Conservation (phyloP, 2,797 vertebrate species). For the Sarcoramphus papa region DNA sequence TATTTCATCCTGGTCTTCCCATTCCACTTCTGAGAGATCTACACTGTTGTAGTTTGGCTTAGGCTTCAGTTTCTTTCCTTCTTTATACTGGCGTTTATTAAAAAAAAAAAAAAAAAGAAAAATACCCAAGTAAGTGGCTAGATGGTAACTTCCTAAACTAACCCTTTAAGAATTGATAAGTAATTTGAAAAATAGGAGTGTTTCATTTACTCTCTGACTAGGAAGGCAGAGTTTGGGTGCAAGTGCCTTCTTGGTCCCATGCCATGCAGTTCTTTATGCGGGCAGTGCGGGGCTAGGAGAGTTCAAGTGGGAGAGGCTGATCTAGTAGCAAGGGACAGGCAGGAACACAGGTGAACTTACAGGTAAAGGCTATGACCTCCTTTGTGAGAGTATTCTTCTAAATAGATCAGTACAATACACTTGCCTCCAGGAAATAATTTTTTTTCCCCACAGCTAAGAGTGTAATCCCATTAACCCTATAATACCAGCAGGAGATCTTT, state of each 20-base stretch:
- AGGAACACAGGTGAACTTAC: neutral
- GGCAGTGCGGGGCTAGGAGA: neutral
- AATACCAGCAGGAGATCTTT: neutral
- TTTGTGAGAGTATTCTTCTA: neutral
- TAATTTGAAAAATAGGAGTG: neutral
- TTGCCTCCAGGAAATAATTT: neutral
- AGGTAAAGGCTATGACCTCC: neutral
- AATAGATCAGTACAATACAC: neutral
- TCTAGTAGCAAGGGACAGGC: neutral
- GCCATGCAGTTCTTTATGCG: rapidly evolving
- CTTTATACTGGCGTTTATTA: conserved; percentile 82
- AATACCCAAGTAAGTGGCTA: neutral
- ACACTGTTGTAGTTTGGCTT: conserved; percentile 98
- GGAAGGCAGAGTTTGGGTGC: neutral
- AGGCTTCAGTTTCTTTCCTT: conserved; percentile 89
- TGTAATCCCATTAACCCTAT: neutral
- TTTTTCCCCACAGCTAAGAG: neutral
- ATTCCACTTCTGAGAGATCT: conserved; percentile 93
- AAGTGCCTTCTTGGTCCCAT: neutral
- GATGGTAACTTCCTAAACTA: neutral
- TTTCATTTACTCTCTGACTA: neutral
- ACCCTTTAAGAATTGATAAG: neutral
- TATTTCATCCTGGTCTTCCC: conserved; percentile 88
- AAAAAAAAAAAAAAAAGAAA: neutral
- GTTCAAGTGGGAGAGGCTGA: neutral